Percentiles rank a stretch among this genome's conserved stretches.
phyloP scores from a whole-genome alignment of 2,888 invertebrate species.

The Tricholauxania praeusta region DNA sequence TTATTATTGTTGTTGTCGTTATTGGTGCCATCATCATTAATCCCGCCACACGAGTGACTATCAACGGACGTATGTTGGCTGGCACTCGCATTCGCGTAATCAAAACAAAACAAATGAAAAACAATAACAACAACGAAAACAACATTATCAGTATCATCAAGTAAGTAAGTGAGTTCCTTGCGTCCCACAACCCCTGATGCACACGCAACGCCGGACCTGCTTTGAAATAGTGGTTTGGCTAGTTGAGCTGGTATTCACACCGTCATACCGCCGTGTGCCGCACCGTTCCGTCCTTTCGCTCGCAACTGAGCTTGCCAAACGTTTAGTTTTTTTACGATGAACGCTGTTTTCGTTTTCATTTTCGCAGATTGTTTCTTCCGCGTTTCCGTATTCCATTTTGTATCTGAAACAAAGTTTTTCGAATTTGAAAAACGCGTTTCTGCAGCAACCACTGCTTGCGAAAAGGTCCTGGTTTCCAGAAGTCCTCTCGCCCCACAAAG shows the following conservation, averaged over 20 bases:
- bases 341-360: slow-evolving; percentile 22
- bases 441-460: too few species aligned
- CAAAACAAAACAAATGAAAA: slow-evolving; percentile 34
- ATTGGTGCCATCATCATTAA: slow-evolving; percentile 7
- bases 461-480: background rate
- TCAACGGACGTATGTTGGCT: too few species aligned
- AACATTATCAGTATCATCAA: slow-evolving; percentile 13
- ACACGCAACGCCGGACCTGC: background rate
- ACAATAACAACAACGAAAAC: background rate
- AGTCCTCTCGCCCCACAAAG: background rate
- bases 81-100: slow-evolving; percentile 19
- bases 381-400: too few species aligned
- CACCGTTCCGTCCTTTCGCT: background rate
- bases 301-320: background rate
- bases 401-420: too few species aligned
- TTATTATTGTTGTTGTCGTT: background rate
- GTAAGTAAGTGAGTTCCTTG: background rate
- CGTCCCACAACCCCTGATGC: background rate
- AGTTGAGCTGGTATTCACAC: background rate
- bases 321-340: background rate
- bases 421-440: too few species aligned
- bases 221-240: slow-evolving; percentile 15
- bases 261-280: background rate
- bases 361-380: background rate
- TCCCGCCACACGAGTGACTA: background rate